Percentiles rank a stretch among this genome's conserved stretches.
Evolutionary conservation across 2,113 vertebrate species (phyloP).

Genomic region (Paraplagusia blochii): DNA sequence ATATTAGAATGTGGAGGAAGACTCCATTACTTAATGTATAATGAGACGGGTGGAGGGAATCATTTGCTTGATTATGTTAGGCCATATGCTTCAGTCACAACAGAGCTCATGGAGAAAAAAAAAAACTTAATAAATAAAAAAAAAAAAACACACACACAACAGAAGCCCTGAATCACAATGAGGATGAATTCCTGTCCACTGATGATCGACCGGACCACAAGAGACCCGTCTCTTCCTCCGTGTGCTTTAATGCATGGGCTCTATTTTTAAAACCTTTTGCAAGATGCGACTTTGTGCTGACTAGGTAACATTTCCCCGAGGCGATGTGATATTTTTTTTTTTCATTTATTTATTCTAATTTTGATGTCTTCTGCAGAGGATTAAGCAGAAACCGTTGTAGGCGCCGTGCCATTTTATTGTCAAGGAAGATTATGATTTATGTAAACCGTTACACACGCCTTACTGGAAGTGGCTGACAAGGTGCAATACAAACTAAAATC

Average conservation of each 20-base stretch:
- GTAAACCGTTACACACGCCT: background rate
- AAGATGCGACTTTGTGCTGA: constrained; percentile 12
- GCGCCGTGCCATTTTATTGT: constrained; percentile 1
- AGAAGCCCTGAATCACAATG: constrained; percentile 64
- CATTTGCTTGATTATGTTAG: constrained; percentile 65
- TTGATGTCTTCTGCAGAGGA: constrained; percentile 3
- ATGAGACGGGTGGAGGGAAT: constrained; percentile 47
- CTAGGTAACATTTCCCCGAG: constrained; percentile 28
- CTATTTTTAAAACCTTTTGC: constrained; percentile 7
- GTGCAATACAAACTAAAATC: too few relatives aligned
- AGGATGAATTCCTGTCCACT: constrained; percentile 56
- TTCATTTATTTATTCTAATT: constrained; percentile 22
- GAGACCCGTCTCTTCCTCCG: constrained; percentile 20
- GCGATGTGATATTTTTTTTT: constrained; percentile 1
- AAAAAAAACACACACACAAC: constrained; percentile 49
- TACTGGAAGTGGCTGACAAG: background rate
- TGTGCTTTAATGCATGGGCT: constrained; percentile 7
- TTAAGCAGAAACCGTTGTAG: background rate
- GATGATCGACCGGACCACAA: constrained; percentile 37
- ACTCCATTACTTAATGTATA: constrained; percentile 41
- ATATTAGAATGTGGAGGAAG: constrained; percentile 20
- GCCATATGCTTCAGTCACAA: constrained; percentile 61
- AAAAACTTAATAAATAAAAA: constrained; percentile 35
- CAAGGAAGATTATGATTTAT: constrained; percentile 4
- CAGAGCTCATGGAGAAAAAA: constrained; percentile 39